phyloP scores from a whole-genome alignment of 2,113 vertebrate genomes.

The Dipodomys merriami region DNA sequence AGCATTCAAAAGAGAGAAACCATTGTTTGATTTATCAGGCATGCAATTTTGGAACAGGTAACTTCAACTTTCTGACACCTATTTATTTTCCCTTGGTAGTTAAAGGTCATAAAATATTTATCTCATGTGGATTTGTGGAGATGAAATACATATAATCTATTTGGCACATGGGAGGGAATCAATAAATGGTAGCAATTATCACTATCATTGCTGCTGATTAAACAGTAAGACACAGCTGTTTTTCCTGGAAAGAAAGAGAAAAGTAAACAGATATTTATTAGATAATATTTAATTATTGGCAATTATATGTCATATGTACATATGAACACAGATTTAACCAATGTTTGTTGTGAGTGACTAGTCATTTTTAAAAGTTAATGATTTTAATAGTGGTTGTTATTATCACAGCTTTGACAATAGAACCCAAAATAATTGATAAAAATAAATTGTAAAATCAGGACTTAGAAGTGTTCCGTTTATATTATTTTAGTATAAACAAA shows the following conservation, averaged over 20 bases:
- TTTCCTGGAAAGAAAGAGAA: conserved; percentile 4
- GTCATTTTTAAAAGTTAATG: neutral
- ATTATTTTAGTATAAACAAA: neutral
- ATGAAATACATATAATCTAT: conserved; percentile 61
- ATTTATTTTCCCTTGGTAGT: conserved; percentile 23
- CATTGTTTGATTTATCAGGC: neutral
- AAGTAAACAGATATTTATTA: neutral
- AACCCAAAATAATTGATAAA: neutral
- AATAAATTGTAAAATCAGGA: neutral
- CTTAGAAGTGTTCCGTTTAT: neutral
- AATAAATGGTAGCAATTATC: conserved; percentile 53
- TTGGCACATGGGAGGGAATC: conserved; percentile 17
- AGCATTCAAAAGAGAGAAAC: neutral
- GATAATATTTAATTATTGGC: neutral
- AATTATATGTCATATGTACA: neutral
- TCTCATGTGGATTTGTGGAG: conserved; percentile 55
- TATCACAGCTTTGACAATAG: neutral
- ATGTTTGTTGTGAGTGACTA: neutral
- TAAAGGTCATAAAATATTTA: conserved; percentile 54
- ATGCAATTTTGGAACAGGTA: neutral
- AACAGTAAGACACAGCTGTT: conserved; percentile 17
- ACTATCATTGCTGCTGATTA: conserved; percentile 49
- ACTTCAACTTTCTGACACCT: conserved; percentile 26
- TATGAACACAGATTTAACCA: neutral
- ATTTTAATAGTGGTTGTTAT: neutral